A percentile compares a stretch with the other conserved stretches of the same genome.
Conservation (phyloP, 2,888 invertebrate genomes). For the Hypselothyrea guttata region DNA sequence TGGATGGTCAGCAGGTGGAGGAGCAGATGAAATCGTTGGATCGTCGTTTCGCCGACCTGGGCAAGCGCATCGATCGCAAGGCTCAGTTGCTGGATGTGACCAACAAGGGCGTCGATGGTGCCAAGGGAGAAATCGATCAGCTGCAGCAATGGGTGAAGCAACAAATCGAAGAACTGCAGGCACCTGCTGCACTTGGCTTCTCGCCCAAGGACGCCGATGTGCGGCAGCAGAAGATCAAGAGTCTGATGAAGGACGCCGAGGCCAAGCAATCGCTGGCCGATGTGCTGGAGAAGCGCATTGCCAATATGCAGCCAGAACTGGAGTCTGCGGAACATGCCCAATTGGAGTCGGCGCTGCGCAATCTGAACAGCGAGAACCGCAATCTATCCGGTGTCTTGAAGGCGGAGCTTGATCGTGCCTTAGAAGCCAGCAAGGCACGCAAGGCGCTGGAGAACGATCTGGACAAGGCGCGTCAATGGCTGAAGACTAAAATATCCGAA, state of each 20-base stretch:
- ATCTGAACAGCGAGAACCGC: conserved; percentile 89
- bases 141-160: conserved; percentile 91
- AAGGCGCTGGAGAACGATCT: conserved; percentile 90
- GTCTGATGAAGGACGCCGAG: conserved; percentile 91
- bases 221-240: conserved; percentile 87
- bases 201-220: conserved; percentile 90
- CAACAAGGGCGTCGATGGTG: conserved; percentile 91
- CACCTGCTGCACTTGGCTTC: conserved; percentile 88
- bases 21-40: conserved; percentile 94
- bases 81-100: conserved; percentile 92
- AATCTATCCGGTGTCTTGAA: conserved; percentile 88
- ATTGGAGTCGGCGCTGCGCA: conserved; percentile 88
- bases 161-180: conserved; percentile 87
- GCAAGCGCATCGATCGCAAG: conserved; percentile 92
- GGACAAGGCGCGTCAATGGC: conserved; percentile 91
- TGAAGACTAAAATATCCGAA: conserved; percentile 89
- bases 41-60: conserved; percentile 91
- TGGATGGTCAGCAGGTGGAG: conserved; percentile 95
- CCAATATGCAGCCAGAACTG: conserved; percentile 91
- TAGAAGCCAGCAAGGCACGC: conserved; percentile 87
- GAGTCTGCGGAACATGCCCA: conserved; percentile 92
- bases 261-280: conserved; percentile 92
- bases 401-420: conserved; percentile 88
- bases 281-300: conserved; percentile 91
- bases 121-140: conserved; percentile 90